Evolutionary conservation across 1,140 invertebrate species (phyloP).

Genomic region (Whitmania pigra): DNA sequence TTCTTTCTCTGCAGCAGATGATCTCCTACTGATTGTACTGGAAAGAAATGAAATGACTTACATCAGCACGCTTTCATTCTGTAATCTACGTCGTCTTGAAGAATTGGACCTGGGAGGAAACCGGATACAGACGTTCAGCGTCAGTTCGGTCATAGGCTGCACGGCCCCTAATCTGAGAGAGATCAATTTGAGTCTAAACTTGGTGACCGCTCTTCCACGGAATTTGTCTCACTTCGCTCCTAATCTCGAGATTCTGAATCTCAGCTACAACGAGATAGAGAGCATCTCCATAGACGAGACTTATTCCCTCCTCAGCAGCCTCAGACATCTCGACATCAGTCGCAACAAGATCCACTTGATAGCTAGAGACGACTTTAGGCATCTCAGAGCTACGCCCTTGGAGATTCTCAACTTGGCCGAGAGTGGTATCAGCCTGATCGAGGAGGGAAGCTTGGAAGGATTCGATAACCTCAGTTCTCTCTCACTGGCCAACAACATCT

Average conservation of each 20-base stretch:
- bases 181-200: slow-evolving; percentile 20
- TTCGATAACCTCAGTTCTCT: slow-evolving; percentile 20
- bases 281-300: slow-evolving; percentile 13
- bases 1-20: slow-evolving; percentile 19
- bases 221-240: slow-evolving; percentile 22
- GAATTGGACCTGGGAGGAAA: slow-evolving; percentile 22
- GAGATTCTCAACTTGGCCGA: slow-evolving; percentile 21
- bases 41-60: slow-evolving; percentile 24
- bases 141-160: not conserved
- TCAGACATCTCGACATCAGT: slow-evolving; percentile 21
- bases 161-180: slow-evolving; percentile 9
- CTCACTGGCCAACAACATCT: slow-evolving; percentile 17
- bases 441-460: not conserved
- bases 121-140: slow-evolving; percentile 14
- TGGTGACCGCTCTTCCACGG: slow-evolving; percentile 12
- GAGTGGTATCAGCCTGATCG: slow-evolving; percentile 14
- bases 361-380: slow-evolving; percentile 8
- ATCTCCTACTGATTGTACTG: slow-evolving; percentile 18
- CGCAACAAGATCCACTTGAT: slow-evolving; percentile 23
- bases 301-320: slow-evolving; percentile 9
- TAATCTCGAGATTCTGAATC: slow-evolving; percentile 20
- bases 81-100: slow-evolving; percentile 16
- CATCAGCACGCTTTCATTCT: slow-evolving; percentile 16
- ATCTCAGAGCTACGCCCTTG: slow-evolving; percentile 12
- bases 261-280: slow-evolving; percentile 23